phyloP scores from a whole-genome alignment of 35 echinoderm and acorn worm genomes.

The Acanthaster planci region DNA sequence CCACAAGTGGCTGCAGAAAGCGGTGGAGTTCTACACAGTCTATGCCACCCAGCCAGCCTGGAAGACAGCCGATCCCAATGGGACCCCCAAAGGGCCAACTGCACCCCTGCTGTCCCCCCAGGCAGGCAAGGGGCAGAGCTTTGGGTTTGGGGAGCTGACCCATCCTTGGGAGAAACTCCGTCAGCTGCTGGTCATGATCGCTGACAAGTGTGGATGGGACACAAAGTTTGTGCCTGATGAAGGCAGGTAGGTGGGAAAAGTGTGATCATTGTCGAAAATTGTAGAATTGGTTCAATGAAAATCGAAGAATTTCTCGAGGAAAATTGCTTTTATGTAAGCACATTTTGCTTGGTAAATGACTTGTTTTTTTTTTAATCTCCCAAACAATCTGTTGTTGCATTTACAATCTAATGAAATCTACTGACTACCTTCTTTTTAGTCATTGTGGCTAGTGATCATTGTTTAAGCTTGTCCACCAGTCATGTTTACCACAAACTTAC shows the following conservation, averaged over 20 bases:
- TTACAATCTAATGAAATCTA: too few relatives aligned
- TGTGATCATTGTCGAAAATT: not conserved
- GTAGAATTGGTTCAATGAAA: too few relatives aligned
- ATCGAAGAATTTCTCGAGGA: too few relatives aligned
- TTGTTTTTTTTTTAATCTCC: too few relatives aligned
- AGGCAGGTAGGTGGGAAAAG: not conserved
- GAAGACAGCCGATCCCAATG: not conserved
- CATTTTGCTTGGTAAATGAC: too few relatives aligned
- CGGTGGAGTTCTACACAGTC: slow-evolving; percentile 77
- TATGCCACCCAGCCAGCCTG: slow-evolving; percentile 41
- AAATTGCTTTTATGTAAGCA: too few relatives aligned
- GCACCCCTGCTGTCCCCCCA: not conserved
- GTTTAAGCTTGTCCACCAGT: too few relatives aligned
- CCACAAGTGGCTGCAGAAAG: slow-evolving; percentile 67
- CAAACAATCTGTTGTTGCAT: too few relatives aligned
- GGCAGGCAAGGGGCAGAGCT: not conserved
- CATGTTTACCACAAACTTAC: too few relatives aligned
- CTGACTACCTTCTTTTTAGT: too few relatives aligned
- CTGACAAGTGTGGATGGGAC: slow-evolving; percentile 56
- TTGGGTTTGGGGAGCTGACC: slow-evolving; percentile 34
- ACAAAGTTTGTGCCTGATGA: slow-evolving; percentile 43
- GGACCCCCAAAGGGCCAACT: not conserved
- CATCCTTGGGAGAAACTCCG: slow-evolving; percentile 54
- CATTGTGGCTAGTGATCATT: too few relatives aligned
- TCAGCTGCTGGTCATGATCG: slow-evolving; percentile 38